Conservation (phyloP, 2,113 vertebrate species). For the Perca flavescens region DNA sequence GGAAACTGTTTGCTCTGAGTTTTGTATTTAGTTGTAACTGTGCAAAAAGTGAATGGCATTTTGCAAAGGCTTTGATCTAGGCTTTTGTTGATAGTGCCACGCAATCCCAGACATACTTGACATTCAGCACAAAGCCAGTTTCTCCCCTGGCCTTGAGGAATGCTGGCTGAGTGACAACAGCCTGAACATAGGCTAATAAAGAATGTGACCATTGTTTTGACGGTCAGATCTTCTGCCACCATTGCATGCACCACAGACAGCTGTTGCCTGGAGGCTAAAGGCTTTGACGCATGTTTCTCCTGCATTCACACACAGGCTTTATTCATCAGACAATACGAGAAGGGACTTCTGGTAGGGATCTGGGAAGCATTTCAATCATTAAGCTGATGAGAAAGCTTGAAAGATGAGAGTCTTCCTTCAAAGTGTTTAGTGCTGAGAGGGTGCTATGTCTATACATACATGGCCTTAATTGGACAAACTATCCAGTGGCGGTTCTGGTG, state of each 20-base stretch:
- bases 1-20: neutral
- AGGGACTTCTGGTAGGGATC: conserved; percentile 23
- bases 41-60: conserved; percentile 27
- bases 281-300: conserved; percentile 41
- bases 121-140: conserved; percentile 64
- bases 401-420: conserved; percentile 4
- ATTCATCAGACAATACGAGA: conserved; percentile 26
- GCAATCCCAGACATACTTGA: conserved; percentile 58
- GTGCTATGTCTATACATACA: neutral
- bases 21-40: conserved; percentile 13
- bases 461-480: neutral
- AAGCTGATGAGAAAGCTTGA: conserved; percentile 10
- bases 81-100: conserved; percentile 13
- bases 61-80: conserved; percentile 30
- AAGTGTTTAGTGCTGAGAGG: neutral
- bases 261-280: conserved; percentile 61
- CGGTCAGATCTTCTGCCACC: conserved; percentile 48
- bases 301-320: conserved; percentile 24
- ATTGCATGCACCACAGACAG: conserved; percentile 54
- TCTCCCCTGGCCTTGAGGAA: conserved; percentile 51
- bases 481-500: neutral
- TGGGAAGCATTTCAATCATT: conserved; percentile 24
- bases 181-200: conserved; percentile 57
- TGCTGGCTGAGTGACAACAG: conserved; percentile 65
- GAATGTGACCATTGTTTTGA: conserved; percentile 70